A percentile compares a stretch with the other conserved stretches of the same genome.
These are phyloP conservation scores for Araneus ventricosus DNA, from an alignment of 1,140 invertebrate species.

Conservation along the genomic window DNA sequence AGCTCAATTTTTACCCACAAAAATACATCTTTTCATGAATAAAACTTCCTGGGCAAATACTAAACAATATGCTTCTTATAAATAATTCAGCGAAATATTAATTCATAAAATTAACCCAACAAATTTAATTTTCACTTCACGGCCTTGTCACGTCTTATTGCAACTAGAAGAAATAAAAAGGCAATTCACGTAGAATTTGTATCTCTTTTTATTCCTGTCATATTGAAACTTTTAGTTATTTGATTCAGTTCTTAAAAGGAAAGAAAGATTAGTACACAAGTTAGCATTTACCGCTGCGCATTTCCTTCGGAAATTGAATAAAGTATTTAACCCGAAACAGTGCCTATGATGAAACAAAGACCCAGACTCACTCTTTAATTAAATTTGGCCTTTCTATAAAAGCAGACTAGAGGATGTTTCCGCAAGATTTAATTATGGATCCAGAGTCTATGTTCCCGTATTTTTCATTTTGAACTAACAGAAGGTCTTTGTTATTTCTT, in stretches of 20 bases:
- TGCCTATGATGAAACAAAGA: slow-evolving; percentile 58
- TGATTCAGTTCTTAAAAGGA: neutral
- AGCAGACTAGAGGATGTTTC: slow-evolving; percentile 28
- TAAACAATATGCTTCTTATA: no score
- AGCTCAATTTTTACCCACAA: no score
- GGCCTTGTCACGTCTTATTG: neutral
- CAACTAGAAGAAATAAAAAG: neutral
- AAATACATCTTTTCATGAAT: neutral
- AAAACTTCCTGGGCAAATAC: neutral
- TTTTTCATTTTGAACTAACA: slow-evolving; percentile 46
- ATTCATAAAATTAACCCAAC: neutral
- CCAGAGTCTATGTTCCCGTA: slow-evolving; percentile 17
- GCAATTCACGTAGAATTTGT: neutral
- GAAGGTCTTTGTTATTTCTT: slow-evolving; percentile 31
- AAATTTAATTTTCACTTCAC: neutral
- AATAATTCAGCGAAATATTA: no score
- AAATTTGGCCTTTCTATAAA: slow-evolving; percentile 45
- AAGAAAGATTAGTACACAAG: slow-evolving; percentile 32
- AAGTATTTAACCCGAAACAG: slow-evolving; percentile 53
- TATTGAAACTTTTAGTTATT: neutral
- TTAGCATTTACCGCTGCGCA: neutral
- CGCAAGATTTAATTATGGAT: slow-evolving; percentile 71
- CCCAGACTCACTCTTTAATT: slow-evolving; percentile 59
- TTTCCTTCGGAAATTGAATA: slow-evolving; percentile 43
- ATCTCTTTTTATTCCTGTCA: neutral